Evolutionary conservation across 1,140 invertebrate species (phyloP).

Genomic region (Asobara japonica): DNA sequence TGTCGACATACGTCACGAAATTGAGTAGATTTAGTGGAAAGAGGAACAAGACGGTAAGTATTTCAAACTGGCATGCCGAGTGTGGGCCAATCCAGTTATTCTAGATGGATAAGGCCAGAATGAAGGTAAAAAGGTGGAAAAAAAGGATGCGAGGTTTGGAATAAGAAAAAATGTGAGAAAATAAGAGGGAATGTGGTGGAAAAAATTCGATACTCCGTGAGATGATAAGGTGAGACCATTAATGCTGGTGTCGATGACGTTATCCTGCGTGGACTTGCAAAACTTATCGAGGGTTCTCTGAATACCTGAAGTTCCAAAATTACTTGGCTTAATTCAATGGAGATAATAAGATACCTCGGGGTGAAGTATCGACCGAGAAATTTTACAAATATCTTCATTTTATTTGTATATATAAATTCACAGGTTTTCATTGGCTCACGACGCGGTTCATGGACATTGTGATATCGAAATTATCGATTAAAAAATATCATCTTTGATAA

Average conservation of each 20-base stretch:
- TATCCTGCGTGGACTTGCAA: conserved; percentile 32
- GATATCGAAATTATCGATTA: no score
- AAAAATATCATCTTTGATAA: no score
- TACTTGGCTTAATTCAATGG: conserved; percentile 9
- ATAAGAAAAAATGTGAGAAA: conserved; percentile 23
- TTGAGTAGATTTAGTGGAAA: not conserved
- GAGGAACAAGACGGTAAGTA: conserved; percentile 24
- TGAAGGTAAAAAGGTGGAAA: conserved; percentile 31
- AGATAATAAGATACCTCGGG: conserved; percentile 1
- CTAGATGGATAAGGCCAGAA: conserved; percentile 37
- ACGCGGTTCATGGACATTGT: not conserved
- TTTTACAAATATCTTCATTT: conserved; percentile 4
- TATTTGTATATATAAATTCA: not conserved
- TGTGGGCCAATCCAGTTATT: conserved; percentile 53
- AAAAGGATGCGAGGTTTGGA: conserved; percentile 7
- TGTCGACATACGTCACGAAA: not conserved
- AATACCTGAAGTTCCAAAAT: conserved; percentile 9
- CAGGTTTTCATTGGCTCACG: not conserved
- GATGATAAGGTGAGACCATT: conserved; percentile 47
- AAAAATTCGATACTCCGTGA: not conserved
- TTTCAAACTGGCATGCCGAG: conserved; percentile 32
- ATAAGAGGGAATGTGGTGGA: not conserved
- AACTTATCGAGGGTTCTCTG: not conserved
- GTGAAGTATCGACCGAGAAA: not conserved
- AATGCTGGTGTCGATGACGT: conserved; percentile 40